Base-by-base conservation (phyloP, 2,888 invertebrate genomes). In the Caenorhabditis sulstoni region DNA sequence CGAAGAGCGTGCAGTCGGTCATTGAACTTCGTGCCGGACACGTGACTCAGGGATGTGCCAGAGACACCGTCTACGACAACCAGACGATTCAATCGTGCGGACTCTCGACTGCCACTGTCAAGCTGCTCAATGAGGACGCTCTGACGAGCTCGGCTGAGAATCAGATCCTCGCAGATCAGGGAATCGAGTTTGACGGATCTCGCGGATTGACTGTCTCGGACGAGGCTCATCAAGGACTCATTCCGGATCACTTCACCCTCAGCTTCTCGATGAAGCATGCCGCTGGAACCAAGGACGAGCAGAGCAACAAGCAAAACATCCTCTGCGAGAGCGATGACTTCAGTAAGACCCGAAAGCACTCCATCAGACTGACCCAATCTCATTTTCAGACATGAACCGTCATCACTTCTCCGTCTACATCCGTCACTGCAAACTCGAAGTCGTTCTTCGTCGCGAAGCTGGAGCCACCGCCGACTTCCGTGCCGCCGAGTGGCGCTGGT, bases 401-500 rank as follows among this genome's bases (percentile, higher is more conserved):
- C 98, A 99, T 92, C 99, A 99, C 92, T 97, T 97, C 92, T 96
- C 97, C 1, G 92, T 97, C 86, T 98, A 97, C 92, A 94, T 99
- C 1, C 94, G 98, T 85, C 98, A 98, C 92, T 98, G 98, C 91
- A 94, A 97, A 7, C 93, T 99, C 87, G 97, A 99, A 88, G 93
- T 99, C 85, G 93, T 99, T 85, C 92, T 99, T 88, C 92, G 94
- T 52, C 93, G 95, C 29, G 98, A 98, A 92, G 96, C 86, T 41
- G 87, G 85, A 29, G 81, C 87, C 23, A 77, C 81, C 8, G 81
- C 87, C n/a, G 89, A 89, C 64, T 92, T 92, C 93, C 93, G 96
- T 65, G 98, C 98, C 0, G 98, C 98, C 0, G 98, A 99, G 92
- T 99, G 97, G 97, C 93, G 98, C 85, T 99, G 97, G 97, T 95